A percentile compares a stretch with the other conserved stretches of the same genome.
phyloP scores from a whole-genome alignment of 2,888 invertebrate species.

The Drosophila formosana region DNA sequence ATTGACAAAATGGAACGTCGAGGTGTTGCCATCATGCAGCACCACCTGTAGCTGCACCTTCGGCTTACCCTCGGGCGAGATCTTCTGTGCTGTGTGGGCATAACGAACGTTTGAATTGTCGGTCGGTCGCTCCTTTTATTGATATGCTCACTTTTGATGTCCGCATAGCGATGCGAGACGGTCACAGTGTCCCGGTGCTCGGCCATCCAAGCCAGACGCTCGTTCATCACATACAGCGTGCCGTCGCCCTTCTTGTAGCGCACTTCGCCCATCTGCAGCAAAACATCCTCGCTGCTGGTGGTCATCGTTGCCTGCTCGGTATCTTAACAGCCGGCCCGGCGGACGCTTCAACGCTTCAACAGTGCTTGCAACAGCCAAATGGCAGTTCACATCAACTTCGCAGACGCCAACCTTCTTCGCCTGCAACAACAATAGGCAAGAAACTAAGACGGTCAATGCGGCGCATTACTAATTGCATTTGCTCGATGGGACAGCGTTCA shows the following conservation, averaged over 20 bases:
- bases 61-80: constrained; percentile 97
- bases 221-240: constrained; percentile 96
- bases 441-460: constrained; percentile 17
- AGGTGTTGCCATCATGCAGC: constrained; percentile 95
- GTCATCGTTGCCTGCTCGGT: constrained; percentile 87
- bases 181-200: constrained; percentile 96
- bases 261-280: constrained; percentile 96
- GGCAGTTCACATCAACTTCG: constrained; percentile 39
- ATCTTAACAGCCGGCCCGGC: too few relatives aligned
- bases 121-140: neutral
- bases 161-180: constrained; percentile 96
- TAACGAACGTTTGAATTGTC: neutral
- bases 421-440: constrained; percentile 39
- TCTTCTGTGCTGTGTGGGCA: constrained; percentile 92
- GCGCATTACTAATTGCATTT: constrained; percentile 12
- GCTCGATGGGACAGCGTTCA: neutral
- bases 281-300: constrained; percentile 96
- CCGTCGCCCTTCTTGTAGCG: constrained; percentile 98
- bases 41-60: constrained; percentile 99
- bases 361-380: constrained; percentile 10
- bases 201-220: constrained; percentile 98
- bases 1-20: constrained; percentile 99
- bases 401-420: constrained; percentile 36
- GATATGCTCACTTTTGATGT: constrained; percentile 93
- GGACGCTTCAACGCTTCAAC: constrained; percentile 10